Conservation (phyloP, 2,113 vertebrate species). For the Ammodytes marinus region DNA sequence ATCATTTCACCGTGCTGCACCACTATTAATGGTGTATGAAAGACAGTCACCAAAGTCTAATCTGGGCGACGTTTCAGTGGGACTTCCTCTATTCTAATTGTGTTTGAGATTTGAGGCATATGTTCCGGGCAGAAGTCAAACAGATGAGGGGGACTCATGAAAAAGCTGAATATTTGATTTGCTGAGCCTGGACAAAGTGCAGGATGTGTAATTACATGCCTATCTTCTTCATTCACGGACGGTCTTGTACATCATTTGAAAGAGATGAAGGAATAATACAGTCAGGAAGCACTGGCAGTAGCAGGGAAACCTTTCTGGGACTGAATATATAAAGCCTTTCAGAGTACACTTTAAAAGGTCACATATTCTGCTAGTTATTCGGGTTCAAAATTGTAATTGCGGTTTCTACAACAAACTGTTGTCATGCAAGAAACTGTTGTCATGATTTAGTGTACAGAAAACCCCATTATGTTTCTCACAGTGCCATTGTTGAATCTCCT, state of each 20-base stretch:
- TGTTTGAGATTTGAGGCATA: constrained; percentile 36
- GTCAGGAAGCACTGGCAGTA: not conserved
- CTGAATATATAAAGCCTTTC: not conserved
- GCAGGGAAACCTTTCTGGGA: not conserved
- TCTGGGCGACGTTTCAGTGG: constrained; percentile 48
- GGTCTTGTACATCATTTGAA: not conserved
- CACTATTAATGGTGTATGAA: constrained; percentile 60
- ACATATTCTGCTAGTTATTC: no score
- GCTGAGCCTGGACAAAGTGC: constrained; percentile 10
- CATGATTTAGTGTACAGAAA: no score
- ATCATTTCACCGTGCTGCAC: constrained; percentile 46
- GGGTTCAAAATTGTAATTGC: no score
- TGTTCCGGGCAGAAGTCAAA: constrained; percentile 34
- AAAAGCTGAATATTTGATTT: constrained; percentile 36
- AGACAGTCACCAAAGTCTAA: constrained; percentile 56
- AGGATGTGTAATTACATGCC: constrained; percentile 9
- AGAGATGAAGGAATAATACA: not conserved
- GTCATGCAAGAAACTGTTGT: no score
- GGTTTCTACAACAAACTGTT: no score
- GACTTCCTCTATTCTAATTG: constrained; percentile 48
- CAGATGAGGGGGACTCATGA: constrained; percentile 33
- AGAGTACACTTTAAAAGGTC: not conserved
- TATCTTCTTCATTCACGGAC: constrained; percentile 11
- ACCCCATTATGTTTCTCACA: no score
- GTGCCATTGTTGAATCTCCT: no score